Evolutionary conservation across 2,888 invertebrate genomes (phyloP), one percentile per base, ranked within the genome.

Genomic region (Eumacrocentrus americanus): DNA sequence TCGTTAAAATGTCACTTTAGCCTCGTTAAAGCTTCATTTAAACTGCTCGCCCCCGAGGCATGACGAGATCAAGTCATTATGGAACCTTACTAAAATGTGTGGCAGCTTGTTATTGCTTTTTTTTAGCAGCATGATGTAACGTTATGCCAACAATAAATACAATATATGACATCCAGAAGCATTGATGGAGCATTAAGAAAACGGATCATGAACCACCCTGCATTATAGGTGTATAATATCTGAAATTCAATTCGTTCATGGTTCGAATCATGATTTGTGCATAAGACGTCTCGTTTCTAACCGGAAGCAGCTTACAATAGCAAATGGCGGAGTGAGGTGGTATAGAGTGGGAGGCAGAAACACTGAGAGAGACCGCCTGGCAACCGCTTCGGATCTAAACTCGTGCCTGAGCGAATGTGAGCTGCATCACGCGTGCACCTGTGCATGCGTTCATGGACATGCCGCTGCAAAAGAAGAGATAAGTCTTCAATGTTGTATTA

Each of bases 361-460:
- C 38, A 38, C 46, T n/a, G 34, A 47, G 40, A 18, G 16, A 25
- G 35, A 52, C 40, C 22, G 60, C 54, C 42, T 60, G 50, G 60
- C 54, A 60, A 60, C 60, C 22, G 55, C 44, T 12, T 50, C 37
- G 9, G 18, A 55, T 55, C 55, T 55, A 47, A 55, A 55, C 55
- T 55, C 12, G 35, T 54, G 35, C 55, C 50, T 54, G 18, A 20
- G 53, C 38, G 34, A 40, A 53, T 46, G 52, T 42, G 50, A 12
- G 18, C 40, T 38, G 54, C 60, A 48, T 54, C 54, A 50, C 42
- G 44, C 35, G 42, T 55, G 54, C 55, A 60, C 60, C 60, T 60
- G 60, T 50, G 55, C 50, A 54, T 59, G 42, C 50, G 22, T 54
- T 48, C 54, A 60, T 54, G 54, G 54, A 60, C 54, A 50, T 54